phyloP scores from a whole-genome alignment of 2,113 vertebrate species.

The Forbesichthys agassizii region DNA sequence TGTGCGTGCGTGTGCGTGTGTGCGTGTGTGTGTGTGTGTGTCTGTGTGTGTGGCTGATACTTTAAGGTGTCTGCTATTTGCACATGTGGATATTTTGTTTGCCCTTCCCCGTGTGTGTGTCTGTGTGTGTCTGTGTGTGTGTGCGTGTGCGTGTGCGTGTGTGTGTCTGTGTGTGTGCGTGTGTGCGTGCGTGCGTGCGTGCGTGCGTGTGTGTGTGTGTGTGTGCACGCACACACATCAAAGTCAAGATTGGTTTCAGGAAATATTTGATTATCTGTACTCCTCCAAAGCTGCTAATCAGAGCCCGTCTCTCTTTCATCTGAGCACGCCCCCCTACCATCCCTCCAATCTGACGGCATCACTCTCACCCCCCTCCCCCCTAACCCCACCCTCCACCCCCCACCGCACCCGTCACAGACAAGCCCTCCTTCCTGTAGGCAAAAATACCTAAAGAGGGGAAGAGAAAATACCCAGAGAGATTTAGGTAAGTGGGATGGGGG shows the following conservation, averaged over 20 bases:
- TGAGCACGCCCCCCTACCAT: slow-evolving; percentile 52
- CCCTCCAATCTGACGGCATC: slow-evolving; percentile 32
- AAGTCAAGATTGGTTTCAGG: slow-evolving; percentile 71
- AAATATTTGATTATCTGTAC: slow-evolving; percentile 71
- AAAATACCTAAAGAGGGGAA: slow-evolving; percentile 9
- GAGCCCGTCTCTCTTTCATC: slow-evolving; percentile 68
- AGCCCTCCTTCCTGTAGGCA: not conserved
- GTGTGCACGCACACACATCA: slow-evolving; percentile 48
- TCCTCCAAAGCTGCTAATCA: slow-evolving; percentile 72
- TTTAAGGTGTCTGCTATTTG: not conserved
- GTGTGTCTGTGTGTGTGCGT: not conserved
- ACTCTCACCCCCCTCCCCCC: slow-evolving; percentile 13
- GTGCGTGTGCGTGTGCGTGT: slow-evolving; percentile 3
- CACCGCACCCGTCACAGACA: slow-evolving; percentile 17
- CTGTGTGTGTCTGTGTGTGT: slow-evolving; percentile 7
- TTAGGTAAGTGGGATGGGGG: no score
- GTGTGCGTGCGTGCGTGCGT: not conserved
- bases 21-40: not conserved
- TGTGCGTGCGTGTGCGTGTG: not conserved
- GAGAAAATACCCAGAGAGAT: not conserved
- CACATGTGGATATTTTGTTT: not conserved
- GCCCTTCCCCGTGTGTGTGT: not conserved
- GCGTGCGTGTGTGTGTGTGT: slow-evolving; percentile 17
- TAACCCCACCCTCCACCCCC: slow-evolving; percentile 25
- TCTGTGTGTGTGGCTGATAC: slow-evolving; percentile 1